Conservation (phyloP, 2,797 vertebrate genomes). For the Scolopax bukidnonensis region DNA sequence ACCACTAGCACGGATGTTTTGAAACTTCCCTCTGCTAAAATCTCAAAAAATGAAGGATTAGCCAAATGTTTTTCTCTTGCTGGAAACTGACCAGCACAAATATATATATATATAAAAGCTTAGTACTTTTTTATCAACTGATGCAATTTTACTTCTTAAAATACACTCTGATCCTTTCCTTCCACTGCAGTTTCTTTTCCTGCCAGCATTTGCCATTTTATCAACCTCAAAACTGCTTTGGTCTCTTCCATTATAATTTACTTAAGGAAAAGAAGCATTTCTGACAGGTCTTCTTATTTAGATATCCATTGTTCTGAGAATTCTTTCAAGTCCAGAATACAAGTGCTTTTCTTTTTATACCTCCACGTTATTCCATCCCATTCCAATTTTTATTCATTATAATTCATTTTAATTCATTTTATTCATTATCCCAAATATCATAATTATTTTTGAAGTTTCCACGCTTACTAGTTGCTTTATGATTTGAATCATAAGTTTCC, state of each 20-base stretch:
- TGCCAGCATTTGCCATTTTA: background rate
- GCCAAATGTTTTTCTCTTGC: background rate
- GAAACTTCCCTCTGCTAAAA: background rate
- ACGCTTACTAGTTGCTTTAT: background rate
- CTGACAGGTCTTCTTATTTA: background rate
- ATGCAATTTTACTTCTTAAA: background rate
- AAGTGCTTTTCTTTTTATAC: background rate
- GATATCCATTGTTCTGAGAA: background rate
- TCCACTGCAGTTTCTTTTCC: fast-evolving
- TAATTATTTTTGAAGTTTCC: background rate
- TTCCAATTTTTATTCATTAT: background rate
- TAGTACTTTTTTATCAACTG: background rate
- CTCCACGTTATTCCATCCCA: background rate
- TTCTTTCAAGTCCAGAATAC: background rate
- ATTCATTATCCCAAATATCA: background rate
- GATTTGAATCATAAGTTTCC: background rate
- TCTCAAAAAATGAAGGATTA: background rate
- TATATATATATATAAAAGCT: background rate
- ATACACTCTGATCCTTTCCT: background rate
- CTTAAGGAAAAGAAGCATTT: background rate
- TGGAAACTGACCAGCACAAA: background rate
- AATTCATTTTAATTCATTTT: too few relatives aligned
- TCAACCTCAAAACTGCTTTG: background rate
- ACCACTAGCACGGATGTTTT: background rate
- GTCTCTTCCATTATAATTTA: background rate